Percentiles rank a stretch among this genome's conserved stretches.
Evolutionary conservation across 2,113 vertebrate genomes (phyloP).

Genomic region (Brienomyrus longianalis): DNA sequence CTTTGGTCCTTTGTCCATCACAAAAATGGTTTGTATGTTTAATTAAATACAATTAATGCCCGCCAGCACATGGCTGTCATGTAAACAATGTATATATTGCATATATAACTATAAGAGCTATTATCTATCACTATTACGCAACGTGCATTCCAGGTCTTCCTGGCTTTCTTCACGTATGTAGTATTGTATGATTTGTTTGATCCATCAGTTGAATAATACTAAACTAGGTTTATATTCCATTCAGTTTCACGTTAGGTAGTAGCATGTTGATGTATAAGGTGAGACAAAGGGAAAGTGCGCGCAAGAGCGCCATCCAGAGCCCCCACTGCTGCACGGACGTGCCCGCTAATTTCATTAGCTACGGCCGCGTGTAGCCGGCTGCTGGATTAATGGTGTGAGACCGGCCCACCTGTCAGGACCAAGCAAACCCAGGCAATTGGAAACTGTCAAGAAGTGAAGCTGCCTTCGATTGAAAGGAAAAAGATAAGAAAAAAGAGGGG

Average conservation of each 20-base stretch:
- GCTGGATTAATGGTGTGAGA: slow-evolving; percentile 38
- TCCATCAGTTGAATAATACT: neutral
- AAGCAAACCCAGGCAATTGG: slow-evolving; percentile 55
- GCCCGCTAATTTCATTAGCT: slow-evolving; percentile 20
- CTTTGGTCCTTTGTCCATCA: neutral
- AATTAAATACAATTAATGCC: neutral
- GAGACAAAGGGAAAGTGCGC: neutral
- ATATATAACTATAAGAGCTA: neutral
- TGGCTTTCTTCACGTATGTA: neutral
- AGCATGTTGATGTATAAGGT: neutral
- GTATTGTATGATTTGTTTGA: neutral
- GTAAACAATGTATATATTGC: neutral
- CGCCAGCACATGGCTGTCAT: neutral
- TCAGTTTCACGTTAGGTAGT: neutral
- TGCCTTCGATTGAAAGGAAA: slow-evolving; percentile 60
- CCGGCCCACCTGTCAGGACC: slow-evolving; percentile 39
- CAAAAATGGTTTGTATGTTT: neutral
- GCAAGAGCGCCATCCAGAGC: neutral
- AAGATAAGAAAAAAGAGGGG: slow-evolving; percentile 34
- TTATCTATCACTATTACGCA: neutral
- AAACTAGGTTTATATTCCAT: neutral
- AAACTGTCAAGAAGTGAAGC: slow-evolving; percentile 46
- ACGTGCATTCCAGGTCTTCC: neutral
- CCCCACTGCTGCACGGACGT: neutral
- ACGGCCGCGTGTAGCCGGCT: neutral